These are phyloP conservation scores for Rhodinocichla rosea DNA, from an alignment of 2,113 vertebrate species.

Conservation along the genomic window DNA sequence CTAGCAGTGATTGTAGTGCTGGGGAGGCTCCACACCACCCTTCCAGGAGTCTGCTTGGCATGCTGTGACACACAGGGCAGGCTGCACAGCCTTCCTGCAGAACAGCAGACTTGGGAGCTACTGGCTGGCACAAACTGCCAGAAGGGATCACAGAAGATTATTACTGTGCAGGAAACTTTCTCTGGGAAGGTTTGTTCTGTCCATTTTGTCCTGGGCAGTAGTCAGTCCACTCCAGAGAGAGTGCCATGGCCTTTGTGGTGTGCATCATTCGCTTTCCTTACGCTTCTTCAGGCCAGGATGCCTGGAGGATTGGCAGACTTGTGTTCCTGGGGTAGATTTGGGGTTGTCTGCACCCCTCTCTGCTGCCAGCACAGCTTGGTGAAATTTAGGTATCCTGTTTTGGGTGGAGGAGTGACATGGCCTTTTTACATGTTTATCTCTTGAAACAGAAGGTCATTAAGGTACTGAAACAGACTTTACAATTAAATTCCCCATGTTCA, in stretches of 20 bases:
- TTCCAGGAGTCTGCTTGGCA: background rate
- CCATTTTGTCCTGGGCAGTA: background rate
- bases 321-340: background rate
- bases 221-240: background rate
- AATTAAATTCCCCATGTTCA: background rate
- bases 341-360: background rate
- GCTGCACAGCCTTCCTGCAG: accelerated
- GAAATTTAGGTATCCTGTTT: background rate
- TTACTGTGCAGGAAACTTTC: background rate
- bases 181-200: background rate
- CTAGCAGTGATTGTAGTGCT: background rate
- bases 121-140: background rate
- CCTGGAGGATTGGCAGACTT: background rate
- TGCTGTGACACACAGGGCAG: background rate
- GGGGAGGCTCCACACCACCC: background rate
- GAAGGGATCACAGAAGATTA: background rate
- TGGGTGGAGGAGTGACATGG: background rate
- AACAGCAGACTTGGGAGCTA: background rate
- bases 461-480: background rate
- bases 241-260: background rate
- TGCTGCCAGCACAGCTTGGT: background rate
- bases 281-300: background rate
- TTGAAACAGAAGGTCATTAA: background rate
- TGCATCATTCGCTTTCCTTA: accelerated
- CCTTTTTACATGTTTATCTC: background rate